These are phyloP conservation scores for Lasaia peninsularis DNA, from an alignment of 1,140 invertebrate genomes.

Conservation along the genomic window DNA sequence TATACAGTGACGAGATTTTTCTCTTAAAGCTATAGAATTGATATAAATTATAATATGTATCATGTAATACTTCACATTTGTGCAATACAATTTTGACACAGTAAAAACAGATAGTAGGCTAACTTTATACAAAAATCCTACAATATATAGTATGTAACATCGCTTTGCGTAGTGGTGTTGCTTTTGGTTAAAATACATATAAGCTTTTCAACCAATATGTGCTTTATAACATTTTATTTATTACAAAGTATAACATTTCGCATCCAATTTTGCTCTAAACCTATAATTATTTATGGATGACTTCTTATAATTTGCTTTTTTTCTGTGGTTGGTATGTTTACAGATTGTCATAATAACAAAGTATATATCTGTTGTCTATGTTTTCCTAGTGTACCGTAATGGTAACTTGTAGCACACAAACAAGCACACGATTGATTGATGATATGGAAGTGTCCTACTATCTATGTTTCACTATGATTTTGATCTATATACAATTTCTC, in stretches of 20 bases:
- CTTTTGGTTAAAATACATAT: too few relatives aligned
- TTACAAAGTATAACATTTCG: too few relatives aligned
- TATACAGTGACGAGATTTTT: constrained; percentile 61
- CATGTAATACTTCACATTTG: constrained; percentile 62
- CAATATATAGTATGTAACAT: too few relatives aligned
- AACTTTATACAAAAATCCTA: neutral
- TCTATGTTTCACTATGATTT: constrained; percentile 4
- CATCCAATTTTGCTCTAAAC: too few relatives aligned
- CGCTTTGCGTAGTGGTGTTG: too few relatives aligned
- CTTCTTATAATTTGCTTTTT: too few relatives aligned
- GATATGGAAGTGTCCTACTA: neutral
- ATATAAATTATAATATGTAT: constrained; percentile 68
- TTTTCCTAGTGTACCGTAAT: neutral
- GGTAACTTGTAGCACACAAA: neutral
- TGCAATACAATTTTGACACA: constrained; percentile 39
- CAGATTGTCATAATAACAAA: too few relatives aligned
- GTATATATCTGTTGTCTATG: neutral
- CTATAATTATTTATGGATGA: too few relatives aligned
- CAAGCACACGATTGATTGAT: neutral
- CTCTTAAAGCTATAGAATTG: constrained; percentile 67
- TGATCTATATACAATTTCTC: constrained; percentile 16
- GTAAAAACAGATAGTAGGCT: constrained; percentile 15
- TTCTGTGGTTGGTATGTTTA: too few relatives aligned
- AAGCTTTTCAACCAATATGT: too few relatives aligned
- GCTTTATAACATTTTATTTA: too few relatives aligned